A percentile compares a stretch with the other conserved stretches of the same genome.
These are phyloP conservation scores for Corapipo altera DNA, from an alignment of 2,113 vertebrate genomes.

Conservation along the genomic window DNA sequence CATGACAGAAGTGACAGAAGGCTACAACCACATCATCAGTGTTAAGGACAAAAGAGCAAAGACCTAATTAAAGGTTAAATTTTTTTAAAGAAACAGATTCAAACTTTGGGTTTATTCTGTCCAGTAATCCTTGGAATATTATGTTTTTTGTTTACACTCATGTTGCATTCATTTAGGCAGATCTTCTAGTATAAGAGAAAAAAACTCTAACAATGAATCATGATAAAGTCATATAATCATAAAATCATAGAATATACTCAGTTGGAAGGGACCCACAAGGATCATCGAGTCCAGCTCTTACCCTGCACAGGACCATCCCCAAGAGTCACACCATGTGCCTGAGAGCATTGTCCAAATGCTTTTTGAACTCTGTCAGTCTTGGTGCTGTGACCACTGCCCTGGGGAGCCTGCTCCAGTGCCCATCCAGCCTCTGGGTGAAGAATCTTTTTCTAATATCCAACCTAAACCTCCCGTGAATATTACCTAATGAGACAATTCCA, in stretches of 20 bases:
- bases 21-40: background rate
- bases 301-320: background rate
- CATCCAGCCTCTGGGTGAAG: background rate
- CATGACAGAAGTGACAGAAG: background rate
- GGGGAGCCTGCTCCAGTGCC: background rate
- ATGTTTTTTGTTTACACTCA: background rate
- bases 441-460: background rate
- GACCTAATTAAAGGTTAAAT: background rate
- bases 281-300: background rate
- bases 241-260: background rate
- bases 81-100: background rate
- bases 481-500: background rate
- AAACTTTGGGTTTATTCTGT: background rate
- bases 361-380: background rate
- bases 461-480: background rate
- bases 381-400: background rate
- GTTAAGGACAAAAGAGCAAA: background rate
- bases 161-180: background rate
- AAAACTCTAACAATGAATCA: background rate
- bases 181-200: background rate
- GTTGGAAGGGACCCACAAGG: background rate
- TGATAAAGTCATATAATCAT: fast-evolving
- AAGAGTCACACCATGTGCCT: background rate
- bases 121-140: background rate
- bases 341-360: background rate